Percentiles rank a stretch among this genome's conserved stretches.
These are phyloP conservation scores for Diacarnus erythraeanus DNA, from an alignment of 37 sponge, comb jelly and placozoan genomes.

Conservation along the genomic window DNA sequence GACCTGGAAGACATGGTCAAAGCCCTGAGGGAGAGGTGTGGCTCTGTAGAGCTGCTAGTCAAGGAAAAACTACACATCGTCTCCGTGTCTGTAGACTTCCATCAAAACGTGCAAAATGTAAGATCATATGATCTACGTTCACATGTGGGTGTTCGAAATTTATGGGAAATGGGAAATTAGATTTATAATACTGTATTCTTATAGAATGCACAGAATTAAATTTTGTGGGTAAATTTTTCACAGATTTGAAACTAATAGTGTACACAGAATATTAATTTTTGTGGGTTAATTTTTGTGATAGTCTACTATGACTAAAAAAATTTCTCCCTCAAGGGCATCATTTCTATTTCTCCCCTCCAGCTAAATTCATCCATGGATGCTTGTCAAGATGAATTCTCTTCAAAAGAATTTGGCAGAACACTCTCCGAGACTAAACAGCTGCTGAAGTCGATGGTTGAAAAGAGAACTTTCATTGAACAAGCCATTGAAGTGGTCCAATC, in stretches of 20 bases:
- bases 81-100: slow-evolving; percentile 23
- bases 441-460: slow-evolving; percentile 7
- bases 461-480: slow-evolving; percentile 19
- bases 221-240: too few species aligned
- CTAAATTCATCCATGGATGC: slow-evolving; percentile 37
- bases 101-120: slow-evolving; percentile 29
- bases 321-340: not conserved
- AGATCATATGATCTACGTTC: too few species aligned
- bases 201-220: too few species aligned
- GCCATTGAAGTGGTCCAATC: slow-evolving; percentile 25
- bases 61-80: slow-evolving; percentile 12
- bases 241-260: too few species aligned
- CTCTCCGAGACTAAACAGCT: slow-evolving; percentile 5
- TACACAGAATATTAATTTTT: too few species aligned
- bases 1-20: not conserved
- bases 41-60: not conserved
- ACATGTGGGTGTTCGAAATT: slow-evolving; percentile 10
- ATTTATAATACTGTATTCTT: too few species aligned
- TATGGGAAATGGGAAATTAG: too few species aligned
- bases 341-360: slow-evolving; percentile 1
- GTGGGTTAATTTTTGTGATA: too few species aligned
- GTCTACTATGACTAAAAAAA: too few species aligned
- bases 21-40: slow-evolving; percentile 19
- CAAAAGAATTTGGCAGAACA: slow-evolving; percentile 7
- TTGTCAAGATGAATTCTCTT: slow-evolving; percentile 31